Percentiles rank a stretch among this genome's conserved stretches.
These are phyloP conservation scores for Peromyscus eremicus DNA, from an alignment of 2,797 vertebrate species.

Conservation along the genomic window DNA sequence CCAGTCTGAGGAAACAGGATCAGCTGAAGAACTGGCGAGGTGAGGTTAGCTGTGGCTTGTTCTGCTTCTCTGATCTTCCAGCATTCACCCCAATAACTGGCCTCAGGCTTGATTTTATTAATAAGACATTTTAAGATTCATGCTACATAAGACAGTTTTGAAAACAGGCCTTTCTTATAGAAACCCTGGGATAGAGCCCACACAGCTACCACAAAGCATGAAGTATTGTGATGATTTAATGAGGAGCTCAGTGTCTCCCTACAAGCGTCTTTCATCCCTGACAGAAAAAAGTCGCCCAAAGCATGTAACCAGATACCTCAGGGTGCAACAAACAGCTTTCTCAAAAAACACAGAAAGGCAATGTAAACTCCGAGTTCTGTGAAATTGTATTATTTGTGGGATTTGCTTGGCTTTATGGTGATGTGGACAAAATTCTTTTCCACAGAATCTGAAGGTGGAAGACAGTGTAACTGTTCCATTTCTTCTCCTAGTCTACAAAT, in stretches of 20 bases:
- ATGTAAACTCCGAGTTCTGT: background rate
- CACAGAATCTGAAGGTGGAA: background rate
- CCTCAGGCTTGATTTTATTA: too few species aligned
- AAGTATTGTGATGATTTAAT: constrained; percentile 25
- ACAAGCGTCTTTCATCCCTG: constrained; percentile 38
- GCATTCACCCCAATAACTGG: too few species aligned
- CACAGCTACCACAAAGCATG: background rate
- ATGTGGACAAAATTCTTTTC: constrained; percentile 29
- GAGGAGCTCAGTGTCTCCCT: background rate
- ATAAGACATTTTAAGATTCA: too few species aligned
- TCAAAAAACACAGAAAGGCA: background rate
- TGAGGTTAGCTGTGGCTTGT: too few species aligned
- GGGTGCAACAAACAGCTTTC: background rate
- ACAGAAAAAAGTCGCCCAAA: constrained; percentile 31
- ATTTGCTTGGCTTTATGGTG: background rate
- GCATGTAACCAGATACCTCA: constrained; percentile 20
- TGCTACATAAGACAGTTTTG: background rate
- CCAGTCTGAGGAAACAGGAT: too few species aligned
- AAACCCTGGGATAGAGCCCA: constrained; percentile 1
- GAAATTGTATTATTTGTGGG: background rate
- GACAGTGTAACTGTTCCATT: background rate
- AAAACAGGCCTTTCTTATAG: constrained; percentile 49
- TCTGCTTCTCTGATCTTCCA: too few species aligned
- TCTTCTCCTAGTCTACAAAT: background rate
- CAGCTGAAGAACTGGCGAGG: too few species aligned